Percentiles rank a stretch among this genome's conserved stretches.
phyloP scores from a whole-genome alignment of 2,888 invertebrate genomes.

The Lottia gigantea region DNA sequence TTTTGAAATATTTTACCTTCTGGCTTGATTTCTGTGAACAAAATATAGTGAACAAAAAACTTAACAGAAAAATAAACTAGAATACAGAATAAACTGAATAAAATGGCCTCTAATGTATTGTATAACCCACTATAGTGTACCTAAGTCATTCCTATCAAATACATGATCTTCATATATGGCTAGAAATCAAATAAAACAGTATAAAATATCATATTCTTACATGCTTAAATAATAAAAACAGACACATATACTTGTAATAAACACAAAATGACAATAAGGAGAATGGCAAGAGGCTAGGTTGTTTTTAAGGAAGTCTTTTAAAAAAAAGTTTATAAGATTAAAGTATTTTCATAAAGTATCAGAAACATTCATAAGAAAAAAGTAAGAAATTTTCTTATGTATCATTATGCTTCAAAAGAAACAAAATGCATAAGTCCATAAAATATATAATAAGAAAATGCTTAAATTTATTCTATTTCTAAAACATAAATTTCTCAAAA shows the following conservation, averaged over 20 bases:
- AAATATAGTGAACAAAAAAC: constrained; percentile 14
- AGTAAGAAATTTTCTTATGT: not conserved
- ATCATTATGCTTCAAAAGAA: no score
- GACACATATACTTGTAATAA: not conserved
- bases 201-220: no score
- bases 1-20: constrained; percentile 44
- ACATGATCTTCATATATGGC: no score
- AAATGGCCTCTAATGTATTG: no score
- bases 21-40: constrained; percentile 49
- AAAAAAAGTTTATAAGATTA: not conserved
- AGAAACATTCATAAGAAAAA: not conserved
- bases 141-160: no score
- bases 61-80: not conserved
- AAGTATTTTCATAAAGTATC: constrained; percentile 5
- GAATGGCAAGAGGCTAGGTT: not conserved
- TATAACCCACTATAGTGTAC: no score
- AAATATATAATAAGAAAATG: no score
- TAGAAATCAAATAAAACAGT: no score
- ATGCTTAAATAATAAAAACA: not conserved
- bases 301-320: not conserved
- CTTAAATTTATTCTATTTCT: no score
- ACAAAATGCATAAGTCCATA: no score
- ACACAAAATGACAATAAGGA: not conserved
- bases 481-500: no score
- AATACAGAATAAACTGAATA: no score